These are phyloP conservation scores for Melinaea marsaeus DNA, from an alignment of 2,888 invertebrate genomes.

Conservation along the genomic window DNA sequence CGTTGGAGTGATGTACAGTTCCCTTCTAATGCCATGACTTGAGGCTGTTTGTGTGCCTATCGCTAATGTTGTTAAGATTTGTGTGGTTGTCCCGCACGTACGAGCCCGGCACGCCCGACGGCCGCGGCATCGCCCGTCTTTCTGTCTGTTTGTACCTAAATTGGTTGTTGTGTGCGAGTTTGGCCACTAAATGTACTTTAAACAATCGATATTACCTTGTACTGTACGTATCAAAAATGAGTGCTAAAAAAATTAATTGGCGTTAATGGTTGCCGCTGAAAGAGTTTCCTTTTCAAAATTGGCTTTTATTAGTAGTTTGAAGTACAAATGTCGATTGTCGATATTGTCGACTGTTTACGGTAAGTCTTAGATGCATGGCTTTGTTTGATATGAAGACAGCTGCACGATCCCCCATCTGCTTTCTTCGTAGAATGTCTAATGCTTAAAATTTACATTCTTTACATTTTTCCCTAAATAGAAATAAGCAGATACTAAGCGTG, in stretches of 20 bases:
- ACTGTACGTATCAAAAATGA: slow-evolving; percentile 45
- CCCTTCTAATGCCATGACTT: slow-evolving; percentile 58
- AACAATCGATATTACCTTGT: slow-evolving; percentile 72
- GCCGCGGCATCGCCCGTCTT: slow-evolving; percentile 42
- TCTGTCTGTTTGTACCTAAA: slow-evolving; percentile 55
- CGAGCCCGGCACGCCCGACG: slow-evolving; percentile 35
- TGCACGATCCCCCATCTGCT: slow-evolving; percentile 32
- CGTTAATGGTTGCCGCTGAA: slow-evolving; percentile 75
- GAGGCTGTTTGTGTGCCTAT: slow-evolving; percentile 64
- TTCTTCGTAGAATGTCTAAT: slow-evolving; percentile 18
- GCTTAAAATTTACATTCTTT: background rate
- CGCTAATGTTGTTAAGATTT: slow-evolving; percentile 54
- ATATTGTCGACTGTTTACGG: slow-evolving; percentile 65
- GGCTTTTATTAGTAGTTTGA: slow-evolving; percentile 54
- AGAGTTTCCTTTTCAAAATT: slow-evolving; percentile 70
- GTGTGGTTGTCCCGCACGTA: slow-evolving; percentile 46
- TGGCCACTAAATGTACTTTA: slow-evolving; percentile 59
- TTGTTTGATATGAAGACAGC: slow-evolving; percentile 40
- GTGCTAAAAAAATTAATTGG: slow-evolving; percentile 48
- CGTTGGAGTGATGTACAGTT: slow-evolving; percentile 57
- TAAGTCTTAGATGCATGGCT: slow-evolving; percentile 69
- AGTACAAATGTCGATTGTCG: slow-evolving; percentile 76
- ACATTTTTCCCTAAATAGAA: background rate
- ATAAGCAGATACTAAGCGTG: background rate
- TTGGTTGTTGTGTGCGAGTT: slow-evolving; percentile 74